Base-by-base conservation (phyloP, 2,113 vertebrate genomes). In the Percina caprodes region DNA sequence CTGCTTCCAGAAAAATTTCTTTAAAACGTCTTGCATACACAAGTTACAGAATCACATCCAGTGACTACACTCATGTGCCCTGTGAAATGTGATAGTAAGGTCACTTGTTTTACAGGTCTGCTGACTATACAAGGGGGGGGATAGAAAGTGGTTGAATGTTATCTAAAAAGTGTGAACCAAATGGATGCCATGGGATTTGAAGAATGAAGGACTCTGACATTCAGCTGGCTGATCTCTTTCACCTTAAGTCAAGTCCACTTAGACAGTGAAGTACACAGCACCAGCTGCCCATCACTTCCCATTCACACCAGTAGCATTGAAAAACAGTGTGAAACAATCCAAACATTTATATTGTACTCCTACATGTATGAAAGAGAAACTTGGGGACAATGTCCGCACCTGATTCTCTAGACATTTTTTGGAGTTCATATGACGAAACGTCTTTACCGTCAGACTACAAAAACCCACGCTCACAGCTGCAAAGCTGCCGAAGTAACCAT, bases 251-350 rank as follows among this genome's bases (percentile, higher is more conserved):
- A 58, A 58, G 70, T 84, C 77, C 51, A 56, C 74, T 76, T 18
- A 77, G 69, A 55, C 52, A n/a, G 58, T 73, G 62, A 26, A 73
- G 48, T 67, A 24, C 52, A 30, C 23, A 58, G 81, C 75, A 56
- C 42, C 90, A 88, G 84, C 92, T 93, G 86, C 80, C 67, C 85
- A n/a, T 85, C 87, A 86, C 83, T 77, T 39, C 61, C 49, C 52
- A 49, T 70, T 82, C 82, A 82, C 49, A 54, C 30, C 3, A 2
- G 30, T n/a, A n/a, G 49, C 21, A 39, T 9, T 26, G 56, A 58
- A 23, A 23, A 82, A 73, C 15, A 48, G n/a, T 18, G 39, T 52
- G 49, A 77, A 74, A 35, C 51, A 70, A 69, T 73, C 2, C 23
- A 21, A 33, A 67, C 49, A 42, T 56, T 48, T 52, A 42, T 10